These are phyloP conservation scores for Nothoprocta perdicaria DNA, from an alignment of 2,113 vertebrate species.

Conservation along the genomic window DNA sequence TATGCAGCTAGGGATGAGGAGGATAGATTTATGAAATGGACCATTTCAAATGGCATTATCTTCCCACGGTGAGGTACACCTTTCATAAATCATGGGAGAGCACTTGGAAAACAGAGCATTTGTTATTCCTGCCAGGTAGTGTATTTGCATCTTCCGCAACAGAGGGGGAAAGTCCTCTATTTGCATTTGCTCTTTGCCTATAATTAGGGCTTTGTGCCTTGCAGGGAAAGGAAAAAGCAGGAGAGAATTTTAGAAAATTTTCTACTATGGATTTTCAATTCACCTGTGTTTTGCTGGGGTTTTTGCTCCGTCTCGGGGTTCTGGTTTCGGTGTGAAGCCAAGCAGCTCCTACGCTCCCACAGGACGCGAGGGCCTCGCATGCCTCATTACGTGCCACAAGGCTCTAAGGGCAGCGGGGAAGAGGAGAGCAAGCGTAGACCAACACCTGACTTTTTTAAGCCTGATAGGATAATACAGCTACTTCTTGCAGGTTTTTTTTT, in stretches of 20 bases:
- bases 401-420: neutral
- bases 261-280: neutral
- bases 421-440: neutral
- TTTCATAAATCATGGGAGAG: slow-evolving; percentile 88
- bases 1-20: slow-evolving; percentile 72
- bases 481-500: neutral
- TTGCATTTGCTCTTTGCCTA: neutral
- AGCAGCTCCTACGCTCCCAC: neutral
- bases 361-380: neutral
- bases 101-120: slow-evolving; percentile 78
- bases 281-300: neutral
- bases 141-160: slow-evolving; percentile 64
- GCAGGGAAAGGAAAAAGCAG: neutral
- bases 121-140: slow-evolving; percentile 74
- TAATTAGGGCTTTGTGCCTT: neutral
- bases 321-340: neutral
- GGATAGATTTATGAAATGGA: slow-evolving; percentile 92
- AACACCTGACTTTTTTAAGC: neutral
- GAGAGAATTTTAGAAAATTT: neutral
- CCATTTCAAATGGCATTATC: slow-evolving; percentile 92
- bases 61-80: slow-evolving; percentile 85
- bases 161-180: neutral
- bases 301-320: neutral
- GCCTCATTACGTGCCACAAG: slow-evolving; percentile 27
- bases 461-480: neutral